These are phyloP conservation scores for Cecidostiba fungosa DNA, from an alignment of 2,888 invertebrate species.

Conservation along the genomic window DNA sequence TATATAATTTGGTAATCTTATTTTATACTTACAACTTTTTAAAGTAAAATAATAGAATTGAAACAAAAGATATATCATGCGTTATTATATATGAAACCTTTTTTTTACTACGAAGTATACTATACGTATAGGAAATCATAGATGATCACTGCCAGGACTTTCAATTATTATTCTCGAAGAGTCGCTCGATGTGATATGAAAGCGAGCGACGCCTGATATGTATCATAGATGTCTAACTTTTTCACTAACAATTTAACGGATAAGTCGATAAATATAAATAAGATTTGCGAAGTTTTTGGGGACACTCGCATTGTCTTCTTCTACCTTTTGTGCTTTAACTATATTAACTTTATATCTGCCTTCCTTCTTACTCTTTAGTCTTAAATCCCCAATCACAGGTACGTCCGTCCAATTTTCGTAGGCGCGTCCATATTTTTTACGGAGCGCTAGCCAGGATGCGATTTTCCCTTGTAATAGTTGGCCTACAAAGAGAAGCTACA, in stretches of 20 bases:
- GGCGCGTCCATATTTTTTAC: constrained; percentile 36
- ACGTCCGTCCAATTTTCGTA: constrained; percentile 64
- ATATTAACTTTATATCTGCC: constrained; percentile 42
- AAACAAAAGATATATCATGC: constrained; percentile 47
- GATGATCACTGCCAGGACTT: constrained; percentile 64
- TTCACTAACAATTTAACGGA: constrained; percentile 46
- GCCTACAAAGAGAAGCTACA: background rate
- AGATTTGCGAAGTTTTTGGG: constrained; percentile 59
- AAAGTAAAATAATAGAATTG: constrained; percentile 50
- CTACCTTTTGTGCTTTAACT: constrained; percentile 48
- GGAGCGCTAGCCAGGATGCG: constrained; percentile 50
- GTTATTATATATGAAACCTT: constrained; percentile 52
- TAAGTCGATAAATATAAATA: constrained; percentile 21
- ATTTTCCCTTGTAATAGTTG: constrained; percentile 45
- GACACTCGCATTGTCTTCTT: constrained; percentile 40
- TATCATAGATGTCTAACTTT: constrained; percentile 48
- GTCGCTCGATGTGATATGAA: constrained; percentile 64
- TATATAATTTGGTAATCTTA: constrained; percentile 44
- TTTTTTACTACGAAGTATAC: constrained; percentile 41
- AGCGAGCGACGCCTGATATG: constrained; percentile 30
- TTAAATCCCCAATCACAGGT: constrained; percentile 62
- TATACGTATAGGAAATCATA: constrained; percentile 23
- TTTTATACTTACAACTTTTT: constrained; percentile 56
- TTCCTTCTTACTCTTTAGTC: constrained; percentile 46
- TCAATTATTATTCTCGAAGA: constrained; percentile 44